A percentile compares a stretch with the other conserved stretches of the same genome.
These are phyloP conservation scores for Heptranchias perlo DNA, from an alignment of 2,113 vertebrate species.

Conservation along the genomic window DNA sequence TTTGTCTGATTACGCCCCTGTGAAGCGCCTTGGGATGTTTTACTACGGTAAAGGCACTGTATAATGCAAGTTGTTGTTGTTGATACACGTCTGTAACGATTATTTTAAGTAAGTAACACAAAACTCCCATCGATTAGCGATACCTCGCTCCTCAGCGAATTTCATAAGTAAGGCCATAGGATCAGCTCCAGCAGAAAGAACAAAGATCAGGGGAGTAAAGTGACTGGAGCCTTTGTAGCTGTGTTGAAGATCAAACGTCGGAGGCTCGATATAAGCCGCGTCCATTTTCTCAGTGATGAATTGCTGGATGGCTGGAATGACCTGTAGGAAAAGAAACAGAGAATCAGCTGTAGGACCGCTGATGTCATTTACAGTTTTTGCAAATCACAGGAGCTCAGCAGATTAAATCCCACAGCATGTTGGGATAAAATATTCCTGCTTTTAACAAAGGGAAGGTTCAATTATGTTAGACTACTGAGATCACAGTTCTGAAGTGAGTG, in stretches of 20 bases:
- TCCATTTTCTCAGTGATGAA: slow-evolving; percentile 48
- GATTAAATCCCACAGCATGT: background rate
- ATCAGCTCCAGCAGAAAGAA: slow-evolving; percentile 49
- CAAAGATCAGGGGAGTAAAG: slow-evolving; percentile 45
- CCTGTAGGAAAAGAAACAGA: slow-evolving; percentile 36
- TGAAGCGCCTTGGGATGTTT: background rate
- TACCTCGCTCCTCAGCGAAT: slow-evolving; percentile 49
- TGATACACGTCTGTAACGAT: background rate
- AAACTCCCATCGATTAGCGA: no score
- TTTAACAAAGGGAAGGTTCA: background rate
- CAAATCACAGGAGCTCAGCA: background rate
- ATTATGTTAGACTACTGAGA: no score
- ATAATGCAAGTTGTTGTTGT: background rate
- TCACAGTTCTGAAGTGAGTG: background rate
- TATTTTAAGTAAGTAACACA: background rate
- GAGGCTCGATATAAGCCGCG: slow-evolving; percentile 46
- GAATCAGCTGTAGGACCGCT: background rate
- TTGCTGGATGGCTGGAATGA: slow-evolving; percentile 48
- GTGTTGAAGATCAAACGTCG: slow-evolving; percentile 48
- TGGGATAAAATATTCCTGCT: background rate
- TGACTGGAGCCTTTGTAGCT: slow-evolving; percentile 46
- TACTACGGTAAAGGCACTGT: background rate
- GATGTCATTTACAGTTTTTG: no score
- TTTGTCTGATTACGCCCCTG: background rate
- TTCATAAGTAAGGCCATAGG: slow-evolving; percentile 47